Evolutionary conservation across 2,113 vertebrate species (phyloP).

Genomic region (Pycnonotus jocosus): DNA sequence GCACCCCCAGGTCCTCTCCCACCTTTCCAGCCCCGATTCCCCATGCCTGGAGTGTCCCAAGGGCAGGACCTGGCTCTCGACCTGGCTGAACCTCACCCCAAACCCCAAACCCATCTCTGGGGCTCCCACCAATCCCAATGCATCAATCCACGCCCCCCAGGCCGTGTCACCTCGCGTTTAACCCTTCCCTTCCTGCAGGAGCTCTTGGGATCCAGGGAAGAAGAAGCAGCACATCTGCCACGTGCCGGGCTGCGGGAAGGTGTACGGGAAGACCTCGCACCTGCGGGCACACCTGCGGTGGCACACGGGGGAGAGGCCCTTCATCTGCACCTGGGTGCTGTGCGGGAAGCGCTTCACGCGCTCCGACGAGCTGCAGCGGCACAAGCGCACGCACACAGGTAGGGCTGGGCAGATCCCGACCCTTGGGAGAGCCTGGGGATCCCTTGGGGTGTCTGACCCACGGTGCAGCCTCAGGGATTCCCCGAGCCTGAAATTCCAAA

Average conservation of each 20-base stretch:
- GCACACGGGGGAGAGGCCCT: constrained; percentile 95
- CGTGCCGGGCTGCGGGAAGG: constrained; percentile 89
- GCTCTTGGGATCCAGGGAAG: constrained; percentile 85
- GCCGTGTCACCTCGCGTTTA: rapidly evolving
- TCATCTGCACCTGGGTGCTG: constrained; percentile 88
- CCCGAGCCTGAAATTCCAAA: no score
- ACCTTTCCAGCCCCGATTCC: not conserved
- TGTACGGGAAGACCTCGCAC: constrained; percentile 95
- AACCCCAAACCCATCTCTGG: not conserved
- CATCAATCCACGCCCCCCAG: rapidly evolving
- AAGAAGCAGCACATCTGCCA: constrained; percentile 98
- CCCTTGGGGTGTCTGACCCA: no score
- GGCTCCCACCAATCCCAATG: rapidly evolving
- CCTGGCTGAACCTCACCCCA: no score
- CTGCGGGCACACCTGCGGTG: constrained; percentile 91
- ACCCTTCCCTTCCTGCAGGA: not conserved
- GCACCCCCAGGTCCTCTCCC: not conserved
- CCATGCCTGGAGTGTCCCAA: rapidly evolving
- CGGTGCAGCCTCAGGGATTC: no score
- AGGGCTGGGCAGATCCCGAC: not conserved
- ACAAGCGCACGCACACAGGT: constrained; percentile 97
- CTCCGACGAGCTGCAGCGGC: constrained; percentile 92
- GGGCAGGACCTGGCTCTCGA: not conserved
- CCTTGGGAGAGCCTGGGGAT: rapidly evolving
- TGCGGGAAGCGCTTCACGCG: constrained; percentile 97